phyloP scores from a whole-genome alignment of 2,888 invertebrate genomes.

The Magallana nippona region DNA sequence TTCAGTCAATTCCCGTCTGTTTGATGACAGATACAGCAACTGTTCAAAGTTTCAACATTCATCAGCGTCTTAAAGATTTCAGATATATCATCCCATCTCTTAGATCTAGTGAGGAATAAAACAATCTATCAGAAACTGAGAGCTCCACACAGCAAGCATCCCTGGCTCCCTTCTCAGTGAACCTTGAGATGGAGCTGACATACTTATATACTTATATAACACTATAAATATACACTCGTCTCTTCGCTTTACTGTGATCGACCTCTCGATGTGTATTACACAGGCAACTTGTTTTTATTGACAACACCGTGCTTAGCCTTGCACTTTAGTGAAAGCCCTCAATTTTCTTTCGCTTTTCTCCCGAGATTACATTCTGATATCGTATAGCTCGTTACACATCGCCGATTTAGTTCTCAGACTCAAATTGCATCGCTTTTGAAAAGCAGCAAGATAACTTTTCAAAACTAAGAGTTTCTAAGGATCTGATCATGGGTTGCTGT shows the following conservation, averaged over 20 bases:
- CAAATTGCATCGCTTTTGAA: neutral
- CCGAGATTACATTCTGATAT: neutral
- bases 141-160: neutral
- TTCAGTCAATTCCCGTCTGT: neutral
- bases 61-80: slow-evolving; percentile 7
- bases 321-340: slow-evolving; percentile 20
- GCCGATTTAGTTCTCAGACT: slow-evolving; percentile 9
- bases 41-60: slow-evolving; percentile 13
- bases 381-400: slow-evolving; percentile 16
- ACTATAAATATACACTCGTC: neutral
- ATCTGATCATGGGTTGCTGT: slow-evolving; percentile 44
- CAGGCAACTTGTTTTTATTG: neutral
- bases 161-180: neutral
- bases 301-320: neutral
- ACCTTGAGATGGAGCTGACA: neutral
- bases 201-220: neutral
- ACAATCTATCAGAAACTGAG: neutral
- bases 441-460: neutral
- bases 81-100: slow-evolving; percentile 1
- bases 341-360: neutral
- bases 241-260: neutral
- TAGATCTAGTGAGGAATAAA: neutral
- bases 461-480: neutral
- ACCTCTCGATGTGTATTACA: slow-evolving; percentile 1
- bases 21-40: slow-evolving; percentile 17